Conservation (phyloP, 1,140 invertebrate genomes). For the Procambarus clarkii region DNA sequence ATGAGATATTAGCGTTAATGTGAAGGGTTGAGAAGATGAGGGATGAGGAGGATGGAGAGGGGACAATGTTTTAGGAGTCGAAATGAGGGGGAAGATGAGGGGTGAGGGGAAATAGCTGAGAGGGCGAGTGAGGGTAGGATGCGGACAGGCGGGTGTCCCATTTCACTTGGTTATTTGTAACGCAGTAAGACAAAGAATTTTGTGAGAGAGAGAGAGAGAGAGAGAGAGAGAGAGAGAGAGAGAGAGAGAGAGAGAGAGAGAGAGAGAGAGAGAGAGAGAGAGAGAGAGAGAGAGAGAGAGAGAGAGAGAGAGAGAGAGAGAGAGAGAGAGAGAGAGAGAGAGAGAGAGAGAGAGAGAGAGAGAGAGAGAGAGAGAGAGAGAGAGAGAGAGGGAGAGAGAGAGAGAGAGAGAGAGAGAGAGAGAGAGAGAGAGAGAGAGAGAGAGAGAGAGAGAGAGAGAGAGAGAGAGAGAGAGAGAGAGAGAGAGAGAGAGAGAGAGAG, state of each 20-base stretch:
- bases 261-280: not conserved
- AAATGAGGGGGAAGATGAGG: too few relatives aligned
- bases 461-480: not conserved
- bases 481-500: slow-evolving; percentile 2
- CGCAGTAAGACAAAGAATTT: too few relatives aligned
- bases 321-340: not conserved
- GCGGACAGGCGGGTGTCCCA: too few relatives aligned
- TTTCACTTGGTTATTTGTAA: too few relatives aligned
- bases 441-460: not conserved
- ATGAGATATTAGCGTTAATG: too few relatives aligned
- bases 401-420: not conserved
- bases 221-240: slow-evolving; percentile 2
- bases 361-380: not conserved
- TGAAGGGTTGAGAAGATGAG: too few relatives aligned
- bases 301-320: not conserved
- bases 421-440: not conserved
- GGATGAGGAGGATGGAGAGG: too few relatives aligned
- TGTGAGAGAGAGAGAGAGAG: not conserved
- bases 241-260: not conserved
- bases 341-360: not conserved
- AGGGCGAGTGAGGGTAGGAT: too few relatives aligned
- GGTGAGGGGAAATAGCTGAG: too few relatives aligned
- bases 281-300: not conserved
- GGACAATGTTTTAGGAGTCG: too few relatives aligned
- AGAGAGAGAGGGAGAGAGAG: not conserved